Evolutionary conservation across 2,797 vertebrate species (phyloP).

Genomic region (Danio jaintianensis): DNA sequence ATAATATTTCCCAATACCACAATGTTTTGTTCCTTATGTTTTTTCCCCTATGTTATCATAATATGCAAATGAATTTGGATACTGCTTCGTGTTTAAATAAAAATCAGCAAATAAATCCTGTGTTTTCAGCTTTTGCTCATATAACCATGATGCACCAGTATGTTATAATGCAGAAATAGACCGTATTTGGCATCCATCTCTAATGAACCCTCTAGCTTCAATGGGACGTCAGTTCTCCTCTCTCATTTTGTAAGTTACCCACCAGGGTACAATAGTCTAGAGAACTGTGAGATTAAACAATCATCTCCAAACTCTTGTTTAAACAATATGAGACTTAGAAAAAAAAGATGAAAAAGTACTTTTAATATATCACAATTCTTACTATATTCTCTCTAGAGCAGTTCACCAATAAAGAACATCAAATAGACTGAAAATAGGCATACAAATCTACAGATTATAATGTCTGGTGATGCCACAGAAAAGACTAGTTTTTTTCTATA

Average conservation of each 20-base stretch:
- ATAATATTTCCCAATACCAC: too few relatives aligned
- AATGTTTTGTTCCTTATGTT: neutral
- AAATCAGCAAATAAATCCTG: neutral
- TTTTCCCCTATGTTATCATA: too few relatives aligned
- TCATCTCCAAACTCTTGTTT: neutral
- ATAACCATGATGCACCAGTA: neutral
- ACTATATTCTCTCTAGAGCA: neutral
- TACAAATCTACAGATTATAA: slow-evolving; percentile 66
- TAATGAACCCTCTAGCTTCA: slow-evolving; percentile 13
- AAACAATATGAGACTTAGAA: neutral
- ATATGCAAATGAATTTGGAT: too few relatives aligned
- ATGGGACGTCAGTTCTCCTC: neutral
- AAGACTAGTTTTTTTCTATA: slow-evolving; percentile 35
- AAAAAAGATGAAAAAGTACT: neutral
- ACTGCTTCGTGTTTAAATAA: neutral
- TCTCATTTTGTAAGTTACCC: slow-evolving; percentile 21
- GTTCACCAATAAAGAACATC: neutral
- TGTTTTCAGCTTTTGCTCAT: neutral
- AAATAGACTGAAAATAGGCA: neutral
- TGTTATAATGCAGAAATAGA: neutral
- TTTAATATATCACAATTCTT: neutral
- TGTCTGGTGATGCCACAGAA: slow-evolving; percentile 52
- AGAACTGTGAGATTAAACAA: neutral
- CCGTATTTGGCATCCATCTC: neutral
- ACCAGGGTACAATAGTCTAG: neutral